Base-by-base conservation (phyloP, 2,888 invertebrate species). In the Apotomis turbidana region DNA sequence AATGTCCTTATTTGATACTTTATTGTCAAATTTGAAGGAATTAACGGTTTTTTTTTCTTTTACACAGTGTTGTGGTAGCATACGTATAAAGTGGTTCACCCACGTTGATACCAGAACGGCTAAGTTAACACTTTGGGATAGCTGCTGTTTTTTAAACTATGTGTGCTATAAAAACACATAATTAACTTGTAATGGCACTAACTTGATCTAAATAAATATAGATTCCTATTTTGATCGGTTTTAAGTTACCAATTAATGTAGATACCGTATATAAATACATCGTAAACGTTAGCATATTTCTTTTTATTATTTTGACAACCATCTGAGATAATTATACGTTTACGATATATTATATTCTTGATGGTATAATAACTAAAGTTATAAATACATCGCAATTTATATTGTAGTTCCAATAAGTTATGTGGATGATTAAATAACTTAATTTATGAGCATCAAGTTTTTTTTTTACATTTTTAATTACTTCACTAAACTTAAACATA, bases 41-140 rank as follows among this genome's bases (percentile, higher is more conserved):
- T 69, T 79, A 80, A 81, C 82, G 78, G 80, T 77, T 27, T 75
- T 75, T 76, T 77, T 71, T 55, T 38, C 63, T 13, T 49, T 70
- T 58, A 36, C 10, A 38, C 5, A 15, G 27, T 57, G 5, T 57
- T 3, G 12, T n/a, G 6, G 58, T n/a, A 58, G n/a, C n/a, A 38
- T n/a, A 38, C 8, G 9, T 27, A 36, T 36, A 57, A 57, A 58
- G 12, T 38, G 3, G 58, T 60, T 15, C 44, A 8, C 13, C 13
- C 41, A 8, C 12, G 5, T 6, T 6, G 4, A n/a, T n/a, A n/a
- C 8, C 6, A 44, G 12, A 59, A 41, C 9, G 9, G 44, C 44
- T 15, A 10, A 46, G 10, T 62, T n/a, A 13, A 66, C 46, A 67
- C 27, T 38, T 60, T 66, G 52, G 55, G 5, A 70, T 70, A 13